Evolutionary conservation across 2,113 vertebrate species (phyloP).

Genomic region (Gavialis gangeticus): DNA sequence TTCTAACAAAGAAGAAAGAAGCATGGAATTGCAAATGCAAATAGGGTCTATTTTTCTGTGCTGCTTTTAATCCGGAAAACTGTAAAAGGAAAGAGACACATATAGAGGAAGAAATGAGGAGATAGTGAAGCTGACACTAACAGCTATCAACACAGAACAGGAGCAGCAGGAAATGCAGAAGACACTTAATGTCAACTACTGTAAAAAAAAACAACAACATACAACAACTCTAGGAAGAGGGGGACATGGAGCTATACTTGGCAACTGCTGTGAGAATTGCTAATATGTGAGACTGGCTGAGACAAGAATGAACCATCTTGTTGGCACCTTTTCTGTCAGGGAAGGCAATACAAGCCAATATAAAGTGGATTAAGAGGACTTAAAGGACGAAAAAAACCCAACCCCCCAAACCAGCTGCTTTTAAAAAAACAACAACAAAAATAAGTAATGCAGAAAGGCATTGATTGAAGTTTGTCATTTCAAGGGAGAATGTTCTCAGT

Average conservation of each 20-base stretch:
- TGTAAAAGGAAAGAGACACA: not conserved
- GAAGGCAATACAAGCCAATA: constrained; percentile 49
- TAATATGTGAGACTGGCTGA: constrained; percentile 70
- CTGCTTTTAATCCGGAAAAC: not conserved
- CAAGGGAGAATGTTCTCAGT: not conserved
- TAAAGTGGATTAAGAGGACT: constrained; percentile 63
- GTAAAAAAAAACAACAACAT: constrained; percentile 59
- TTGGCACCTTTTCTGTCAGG: constrained; percentile 66
- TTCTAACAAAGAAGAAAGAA: not conserved
- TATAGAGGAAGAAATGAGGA: constrained; percentile 17
- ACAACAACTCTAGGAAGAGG: constrained; percentile 36
- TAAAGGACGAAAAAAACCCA: constrained; percentile 49
- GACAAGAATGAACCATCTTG: constrained; percentile 44
- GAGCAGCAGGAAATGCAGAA: constrained; percentile 56
- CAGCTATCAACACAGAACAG: not conserved
- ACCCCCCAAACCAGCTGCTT: not conserved
- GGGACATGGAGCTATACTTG: constrained; percentile 40
- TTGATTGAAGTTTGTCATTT: constrained; percentile 50
- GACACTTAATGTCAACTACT: constrained; percentile 62
- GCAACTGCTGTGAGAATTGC: constrained; percentile 69
- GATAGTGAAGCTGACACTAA: constrained; percentile 23
- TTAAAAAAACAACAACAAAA: not conserved
- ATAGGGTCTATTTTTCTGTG: not conserved
- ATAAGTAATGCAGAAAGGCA: not conserved
- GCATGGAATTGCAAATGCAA: not conserved